phyloP scores from a whole-genome alignment of 2,888 invertebrate species.

The Penaeus monodon region DNA sequence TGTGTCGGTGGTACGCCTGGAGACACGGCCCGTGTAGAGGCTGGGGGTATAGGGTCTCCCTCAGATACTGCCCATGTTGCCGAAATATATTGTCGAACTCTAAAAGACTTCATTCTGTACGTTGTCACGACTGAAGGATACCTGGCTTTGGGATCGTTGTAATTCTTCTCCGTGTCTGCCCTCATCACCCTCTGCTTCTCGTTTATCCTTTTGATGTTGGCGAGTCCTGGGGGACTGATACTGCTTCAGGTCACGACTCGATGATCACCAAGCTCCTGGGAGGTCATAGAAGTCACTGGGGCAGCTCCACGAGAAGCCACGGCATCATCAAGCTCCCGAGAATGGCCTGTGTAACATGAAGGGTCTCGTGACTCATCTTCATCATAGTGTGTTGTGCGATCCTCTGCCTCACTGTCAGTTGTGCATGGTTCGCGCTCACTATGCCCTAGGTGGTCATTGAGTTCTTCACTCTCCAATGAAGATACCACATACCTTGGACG shows the following conservation, averaged over 20 bases:
- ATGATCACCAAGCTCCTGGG: constrained; percentile 56
- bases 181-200: constrained; percentile 26
- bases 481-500: constrained; percentile 22
- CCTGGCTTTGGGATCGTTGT: constrained; percentile 48
- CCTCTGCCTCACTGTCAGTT: constrained; percentile 57
- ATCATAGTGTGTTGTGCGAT: constrained; percentile 49
- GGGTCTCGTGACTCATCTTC: constrained; percentile 42
- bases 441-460: constrained; percentile 19
- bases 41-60: constrained; percentile 30
- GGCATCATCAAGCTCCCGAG: constrained; percentile 48
- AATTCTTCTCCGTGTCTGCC: constrained; percentile 9
- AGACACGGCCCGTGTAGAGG: constrained; percentile 42
- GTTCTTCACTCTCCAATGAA: constrained; percentile 52
- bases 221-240: constrained; percentile 44
- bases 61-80: constrained; percentile 56
- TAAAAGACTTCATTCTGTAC: constrained; percentile 62
- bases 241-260: constrained; percentile 53
- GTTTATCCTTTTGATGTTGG: neutral
- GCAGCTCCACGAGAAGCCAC: constrained; percentile 5
- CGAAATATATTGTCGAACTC: constrained; percentile 62
- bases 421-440: constrained; percentile 18
- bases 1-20: constrained; percentile 47
- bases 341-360: constrained; percentile 42
- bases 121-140: constrained; percentile 60
- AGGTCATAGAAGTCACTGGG: constrained; percentile 20